Conservation (phyloP, 2,113 vertebrate species). For the Condylura cristata region DNA sequence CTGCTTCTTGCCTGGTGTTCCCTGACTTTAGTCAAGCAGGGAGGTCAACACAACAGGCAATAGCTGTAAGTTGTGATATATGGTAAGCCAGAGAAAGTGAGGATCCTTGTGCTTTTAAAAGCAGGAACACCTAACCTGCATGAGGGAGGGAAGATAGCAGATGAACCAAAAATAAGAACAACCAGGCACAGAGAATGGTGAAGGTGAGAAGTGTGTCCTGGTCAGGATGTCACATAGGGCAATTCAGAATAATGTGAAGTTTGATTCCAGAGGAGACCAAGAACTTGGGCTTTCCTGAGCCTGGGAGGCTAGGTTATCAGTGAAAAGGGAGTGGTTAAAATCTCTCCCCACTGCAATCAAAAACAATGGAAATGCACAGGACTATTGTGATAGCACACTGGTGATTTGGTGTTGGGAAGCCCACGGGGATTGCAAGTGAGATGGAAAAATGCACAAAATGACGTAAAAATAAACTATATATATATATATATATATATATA, state of each 20-base stretch:
- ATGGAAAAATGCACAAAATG: too few species aligned
- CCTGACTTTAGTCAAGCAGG: background rate
- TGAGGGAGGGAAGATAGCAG: background rate
- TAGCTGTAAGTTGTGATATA: background rate
- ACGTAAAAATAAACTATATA: too few species aligned
- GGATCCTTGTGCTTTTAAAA: background rate
- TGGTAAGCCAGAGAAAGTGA: background rate
- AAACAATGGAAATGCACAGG: too few species aligned
- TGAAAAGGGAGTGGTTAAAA: background rate
- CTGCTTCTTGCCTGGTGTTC: background rate
- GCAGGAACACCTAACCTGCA: background rate
- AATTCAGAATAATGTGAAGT: background rate
- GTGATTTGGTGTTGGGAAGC: too few species aligned
- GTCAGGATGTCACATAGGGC: background rate
- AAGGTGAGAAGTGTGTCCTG: background rate
- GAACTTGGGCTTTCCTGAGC: background rate
- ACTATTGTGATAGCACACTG: too few species aligned
- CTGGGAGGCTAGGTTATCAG: background rate
- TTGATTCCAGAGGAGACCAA: background rate
- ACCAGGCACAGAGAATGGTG: background rate
- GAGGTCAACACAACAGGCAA: background rate
- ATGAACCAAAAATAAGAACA: background rate
- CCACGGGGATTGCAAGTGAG: too few species aligned
- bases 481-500: too few species aligned
- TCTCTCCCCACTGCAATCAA: background rate